Evolutionary conservation across 2,888 invertebrate genomes (phyloP).

Genomic region (Rhaphigaster nebulosa): DNA sequence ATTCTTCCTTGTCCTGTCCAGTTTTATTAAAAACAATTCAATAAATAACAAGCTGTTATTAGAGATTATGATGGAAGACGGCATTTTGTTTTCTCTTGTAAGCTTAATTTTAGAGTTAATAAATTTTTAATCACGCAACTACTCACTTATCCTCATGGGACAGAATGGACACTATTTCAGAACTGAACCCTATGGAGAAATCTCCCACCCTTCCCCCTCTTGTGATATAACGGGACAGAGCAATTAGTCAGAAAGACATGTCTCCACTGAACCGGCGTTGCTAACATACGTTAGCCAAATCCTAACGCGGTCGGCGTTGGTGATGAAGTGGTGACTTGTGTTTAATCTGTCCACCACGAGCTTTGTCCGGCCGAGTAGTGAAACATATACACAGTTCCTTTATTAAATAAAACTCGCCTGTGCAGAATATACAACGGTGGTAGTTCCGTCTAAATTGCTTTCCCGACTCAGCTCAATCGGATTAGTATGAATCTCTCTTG

Average conservation of each 20-base stretch:
- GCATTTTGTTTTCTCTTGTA: no score
- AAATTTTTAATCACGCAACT: no score
- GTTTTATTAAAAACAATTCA: no score
- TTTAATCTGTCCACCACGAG: not conserved
- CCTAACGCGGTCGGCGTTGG: not conserved
- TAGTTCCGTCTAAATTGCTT: conserved; percentile 4
- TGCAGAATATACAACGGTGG: not conserved
- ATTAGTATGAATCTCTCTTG: not conserved
- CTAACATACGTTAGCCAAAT: not conserved
- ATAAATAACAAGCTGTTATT: no score
- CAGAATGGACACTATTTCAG: not conserved
- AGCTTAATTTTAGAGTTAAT: no score
- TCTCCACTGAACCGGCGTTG: not conserved
- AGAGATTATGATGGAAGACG: no score
- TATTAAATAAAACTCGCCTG: conserved; percentile 11
- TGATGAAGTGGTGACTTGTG: conserved; percentile 37
- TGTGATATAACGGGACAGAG: not conserved
- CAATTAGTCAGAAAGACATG: not conserved
- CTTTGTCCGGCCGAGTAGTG: not conserved
- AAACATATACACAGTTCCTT: not conserved
- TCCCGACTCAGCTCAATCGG: not conserved
- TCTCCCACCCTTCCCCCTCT: not conserved
- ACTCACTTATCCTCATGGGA: not conserved
- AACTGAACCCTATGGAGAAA: not conserved
- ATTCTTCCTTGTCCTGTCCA: no score